Conservation (phyloP, 1,140 invertebrate genomes). For the Euborellia annulipes region DNA sequence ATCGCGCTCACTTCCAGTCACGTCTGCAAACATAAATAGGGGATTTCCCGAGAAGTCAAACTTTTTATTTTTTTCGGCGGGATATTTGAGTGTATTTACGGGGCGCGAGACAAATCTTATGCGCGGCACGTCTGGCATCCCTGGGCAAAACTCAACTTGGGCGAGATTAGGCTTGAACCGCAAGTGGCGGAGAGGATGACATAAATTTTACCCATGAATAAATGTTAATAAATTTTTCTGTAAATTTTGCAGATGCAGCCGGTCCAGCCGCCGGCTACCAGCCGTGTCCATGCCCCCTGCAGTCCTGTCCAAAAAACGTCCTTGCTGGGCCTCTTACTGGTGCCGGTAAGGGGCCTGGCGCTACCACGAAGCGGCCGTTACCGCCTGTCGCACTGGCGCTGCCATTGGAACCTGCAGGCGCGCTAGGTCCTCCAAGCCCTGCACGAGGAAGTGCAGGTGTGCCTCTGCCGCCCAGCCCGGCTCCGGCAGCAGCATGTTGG, state of each 20-base stretch:
- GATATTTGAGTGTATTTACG: not conserved
- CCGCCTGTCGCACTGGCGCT: slow-evolving; percentile 44
- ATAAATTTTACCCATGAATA: not conserved
- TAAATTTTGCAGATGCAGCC: slow-evolving; percentile 33
- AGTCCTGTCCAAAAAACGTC: slow-evolving; percentile 91
- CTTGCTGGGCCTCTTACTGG: slow-evolving; percentile 92
- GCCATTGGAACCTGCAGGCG: slow-evolving; percentile 39
- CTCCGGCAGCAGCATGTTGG: slow-evolving; percentile 14
- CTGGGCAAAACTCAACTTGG: not conserved
- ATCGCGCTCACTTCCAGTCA: no score
- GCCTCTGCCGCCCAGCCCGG: slow-evolving; percentile 33
- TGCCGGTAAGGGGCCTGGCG: slow-evolving; percentile 49
- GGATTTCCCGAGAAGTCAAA: no score
- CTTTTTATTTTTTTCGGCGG: not conserved
- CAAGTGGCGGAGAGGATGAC: no score
- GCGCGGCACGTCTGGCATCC: not conserved
- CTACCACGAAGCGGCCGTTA: slow-evolving; percentile 23
- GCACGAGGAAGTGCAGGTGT: slow-evolving; percentile 43
- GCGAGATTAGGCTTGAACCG: no score
- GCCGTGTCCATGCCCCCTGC: slow-evolving; percentile 69
- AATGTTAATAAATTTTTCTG: not conserved
- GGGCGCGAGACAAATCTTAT: not conserved
- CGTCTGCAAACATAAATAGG: no score
- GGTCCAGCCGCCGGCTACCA: slow-evolving; percentile 38
- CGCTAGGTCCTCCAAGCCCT: slow-evolving; percentile 45